Conservation (phyloP, 2,888 invertebrate genomes). For the Mystacides longicornis region DNA sequence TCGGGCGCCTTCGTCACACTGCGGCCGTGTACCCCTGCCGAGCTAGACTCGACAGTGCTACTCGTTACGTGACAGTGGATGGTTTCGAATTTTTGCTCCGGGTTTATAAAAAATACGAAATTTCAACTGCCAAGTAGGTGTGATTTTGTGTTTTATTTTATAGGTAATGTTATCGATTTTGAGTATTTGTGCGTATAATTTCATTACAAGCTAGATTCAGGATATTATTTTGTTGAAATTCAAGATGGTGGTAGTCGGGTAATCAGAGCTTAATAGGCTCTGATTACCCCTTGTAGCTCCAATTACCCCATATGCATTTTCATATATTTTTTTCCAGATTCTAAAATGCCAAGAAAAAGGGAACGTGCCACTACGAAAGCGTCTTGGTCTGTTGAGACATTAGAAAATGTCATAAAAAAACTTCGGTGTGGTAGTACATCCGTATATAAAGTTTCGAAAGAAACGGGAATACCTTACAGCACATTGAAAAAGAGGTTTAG, state of each 20-base stretch:
- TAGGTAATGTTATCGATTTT: not conserved
- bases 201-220: not conserved
- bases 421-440: not conserved
- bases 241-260: not conserved
- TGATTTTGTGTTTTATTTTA: not conserved
- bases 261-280: not conserved
- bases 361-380: not conserved
- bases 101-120: not conserved
- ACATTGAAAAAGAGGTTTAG: not conserved
- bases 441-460: not conserved
- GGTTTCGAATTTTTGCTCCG: not conserved
- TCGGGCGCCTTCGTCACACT: not conserved
- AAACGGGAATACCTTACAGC: not conserved
- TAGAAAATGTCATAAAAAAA: not conserved
- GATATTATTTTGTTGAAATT: not conserved
- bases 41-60: not conserved
- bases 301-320: not conserved
- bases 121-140: not conserved
- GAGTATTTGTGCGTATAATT: not conserved
- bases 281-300: not conserved
- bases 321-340: not conserved
- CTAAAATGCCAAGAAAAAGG: not conserved
- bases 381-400: not conserved
- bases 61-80: not conserved
- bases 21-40: not conserved